Base-by-base conservation (phyloP, 2,113 vertebrate genomes). In the Zeus faber region DNA sequence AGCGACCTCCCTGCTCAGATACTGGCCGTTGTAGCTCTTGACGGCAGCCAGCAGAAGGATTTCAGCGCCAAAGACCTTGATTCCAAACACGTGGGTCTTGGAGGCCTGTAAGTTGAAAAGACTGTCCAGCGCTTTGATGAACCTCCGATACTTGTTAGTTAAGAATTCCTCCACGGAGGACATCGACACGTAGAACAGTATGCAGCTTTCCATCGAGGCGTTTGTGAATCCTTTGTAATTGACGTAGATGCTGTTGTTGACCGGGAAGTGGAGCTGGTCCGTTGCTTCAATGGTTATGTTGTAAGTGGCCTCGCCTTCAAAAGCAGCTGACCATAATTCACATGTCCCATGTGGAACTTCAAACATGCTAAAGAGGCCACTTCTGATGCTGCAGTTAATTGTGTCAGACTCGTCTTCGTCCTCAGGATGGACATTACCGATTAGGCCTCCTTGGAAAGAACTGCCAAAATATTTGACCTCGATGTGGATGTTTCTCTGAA, bases 401-500 rank as follows among this genome's bases (percentile, higher is more conserved):
- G 47, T 47, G 60, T 89, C 82, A 14, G 70, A 72, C 55, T 76
- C 79, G 58, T 91, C 89, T 13, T 45, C 72, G 62, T 90, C 89
- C 21, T 84, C 77, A 0, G 88, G 88, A 25, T 81, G 73, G 17
- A 91, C 85, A 0, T 82, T 82, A 6, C 90, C 88, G 0, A 91
- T 81, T 33, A 84, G 67, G 27, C 90, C 90, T 55, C 90, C 89
- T 17, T 75, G 74, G 54, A 91, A 91, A 53, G 77, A 82, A 9
- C 65, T 88, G 11, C 89, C 89, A 66, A 84, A 91, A 71, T 90
- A 91, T 73, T 90, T 90, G 3, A 91, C 87, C 56, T 88, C 85
- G 2, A 91, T 87, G 49, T 87, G 71, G 21, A 91, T 75, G 6
- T 77, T 85, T 61, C 88, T 82, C 3, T 70, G 67, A 16, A 73